phyloP scores from a whole-genome alignment of 2,888 invertebrate species.

The Theretra japonica region DNA sequence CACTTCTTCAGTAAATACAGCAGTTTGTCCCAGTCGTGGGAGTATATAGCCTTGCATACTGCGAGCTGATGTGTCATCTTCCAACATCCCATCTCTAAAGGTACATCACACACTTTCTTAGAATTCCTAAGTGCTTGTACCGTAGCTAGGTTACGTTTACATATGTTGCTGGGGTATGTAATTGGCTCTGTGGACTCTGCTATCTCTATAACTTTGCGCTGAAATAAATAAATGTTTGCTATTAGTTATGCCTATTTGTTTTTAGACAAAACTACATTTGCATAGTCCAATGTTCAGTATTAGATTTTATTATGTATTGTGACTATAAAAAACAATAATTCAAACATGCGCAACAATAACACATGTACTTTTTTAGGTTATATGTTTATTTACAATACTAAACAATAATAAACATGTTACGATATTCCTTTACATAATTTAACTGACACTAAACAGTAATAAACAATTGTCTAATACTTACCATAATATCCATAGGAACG shows the following conservation, averaged over 20 bases:
- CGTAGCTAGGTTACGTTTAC: slow-evolving; percentile 57
- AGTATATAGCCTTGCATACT: slow-evolving; percentile 63
- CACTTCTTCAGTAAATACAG: slow-evolving; percentile 65
- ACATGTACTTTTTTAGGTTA: slow-evolving; percentile 2
- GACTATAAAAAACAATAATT: too few species aligned
- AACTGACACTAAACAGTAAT: background rate
- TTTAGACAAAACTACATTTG: too few species aligned
- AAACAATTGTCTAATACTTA: slow-evolving; percentile 48
- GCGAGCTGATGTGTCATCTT: slow-evolving; percentile 50
- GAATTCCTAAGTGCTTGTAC: slow-evolving; percentile 51
- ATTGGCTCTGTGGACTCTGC: slow-evolving; percentile 45
- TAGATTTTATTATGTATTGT: too few species aligned
- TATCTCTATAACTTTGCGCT: slow-evolving; percentile 60
- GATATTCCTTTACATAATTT: background rate
- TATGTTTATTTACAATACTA: background rate
- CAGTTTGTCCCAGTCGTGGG: slow-evolving; percentile 73
- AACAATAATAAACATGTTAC: background rate
- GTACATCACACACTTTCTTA: slow-evolving; percentile 35
- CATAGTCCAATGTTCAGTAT: too few species aligned
- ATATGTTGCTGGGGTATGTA: slow-evolving; percentile 46
- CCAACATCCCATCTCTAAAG: slow-evolving; percentile 40
- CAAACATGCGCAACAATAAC: background rate
- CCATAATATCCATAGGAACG: slow-evolving; percentile 65
- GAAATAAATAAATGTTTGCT: slow-evolving; percentile 34
- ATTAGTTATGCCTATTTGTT: background rate